Base-by-base conservation (phyloP, 2,797 vertebrate species). In the Enteromius trimaculatus region DNA sequence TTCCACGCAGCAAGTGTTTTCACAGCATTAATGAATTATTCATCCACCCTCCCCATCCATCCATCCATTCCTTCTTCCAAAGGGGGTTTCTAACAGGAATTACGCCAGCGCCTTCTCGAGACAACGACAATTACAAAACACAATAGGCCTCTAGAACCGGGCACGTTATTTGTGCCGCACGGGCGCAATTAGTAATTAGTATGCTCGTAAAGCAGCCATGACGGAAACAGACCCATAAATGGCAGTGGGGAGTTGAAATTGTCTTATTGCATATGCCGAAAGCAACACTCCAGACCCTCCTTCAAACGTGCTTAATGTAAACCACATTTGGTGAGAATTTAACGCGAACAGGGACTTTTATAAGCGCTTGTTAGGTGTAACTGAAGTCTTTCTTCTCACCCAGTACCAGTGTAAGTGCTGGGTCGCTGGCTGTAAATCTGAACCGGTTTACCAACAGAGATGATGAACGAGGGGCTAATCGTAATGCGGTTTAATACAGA, bases 1-100 rank as follows among this genome's bases (percentile, higher is more conserved):
- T 81, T 77, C 79, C 72, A 90, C 79, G 70, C 89, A 93, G 90
- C 78, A 83, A 90, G 92, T 93, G 94, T 95, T 96, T 95, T 94
- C 95, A 95, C 95, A 97, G 96, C 95, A 94, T 93, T 92, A 88
- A 95, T 98, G 94, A 97, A 98, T 97, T 96, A 97, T 98, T 98
- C 95, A 98, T 96, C 89, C 91, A 23, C 88, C 92, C 95, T 74
- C 94, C 95, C 93, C 94, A 94, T 95, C 93, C 95, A 97, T 96
- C 89, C 91, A 37, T 89, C 78, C 65, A 14, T 51, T 34, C 47
- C 64, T 55, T 66, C 44, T 74, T 29, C 66, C 88, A 88, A 83
- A 90, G 89, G 90, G 92, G 91, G 93, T 94, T 93, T 69, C 81
- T 58, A 77, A 77, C 64, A 92, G 90, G 93, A 96, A 96, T 96